Conservation (phyloP, 2,797 vertebrate genomes). For the Remorina albescens region DNA sequence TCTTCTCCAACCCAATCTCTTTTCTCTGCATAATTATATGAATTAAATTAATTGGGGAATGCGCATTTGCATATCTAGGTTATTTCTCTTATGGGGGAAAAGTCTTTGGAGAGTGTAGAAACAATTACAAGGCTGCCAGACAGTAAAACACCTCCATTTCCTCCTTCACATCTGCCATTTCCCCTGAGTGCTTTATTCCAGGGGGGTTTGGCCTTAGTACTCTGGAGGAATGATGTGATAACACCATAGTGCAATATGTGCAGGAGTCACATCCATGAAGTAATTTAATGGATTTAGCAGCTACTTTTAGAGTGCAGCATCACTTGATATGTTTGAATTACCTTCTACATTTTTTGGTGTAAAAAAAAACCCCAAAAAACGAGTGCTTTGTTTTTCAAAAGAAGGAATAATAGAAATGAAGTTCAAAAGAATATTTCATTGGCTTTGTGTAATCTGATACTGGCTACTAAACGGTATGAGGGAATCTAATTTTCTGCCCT, state of each 20-base stretch:
- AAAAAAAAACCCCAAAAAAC: too few relatives aligned
- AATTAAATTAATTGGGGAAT: slow-evolving; percentile 79
- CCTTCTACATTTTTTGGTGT: slow-evolving; percentile 42
- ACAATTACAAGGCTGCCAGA: slow-evolving; percentile 79
- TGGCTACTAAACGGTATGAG: slow-evolving; percentile 25
- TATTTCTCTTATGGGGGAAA: slow-evolving; percentile 70
- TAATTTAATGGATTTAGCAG: slow-evolving; percentile 69
- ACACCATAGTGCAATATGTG: slow-evolving; percentile 49
- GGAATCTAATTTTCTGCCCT: slow-evolving; percentile 39
- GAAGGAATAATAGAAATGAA: slow-evolving; percentile 42
- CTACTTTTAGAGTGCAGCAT: slow-evolving; percentile 25
- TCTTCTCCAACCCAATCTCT: slow-evolving; percentile 65
- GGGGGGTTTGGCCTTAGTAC: slow-evolving; percentile 58
- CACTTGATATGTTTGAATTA: slow-evolving; percentile 62
- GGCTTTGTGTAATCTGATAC: slow-evolving; percentile 42
- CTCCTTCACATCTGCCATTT: slow-evolving; percentile 32
- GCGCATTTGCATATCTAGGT: slow-evolving; percentile 77
- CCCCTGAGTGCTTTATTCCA: slow-evolving; percentile 48
- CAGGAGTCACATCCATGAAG: slow-evolving; percentile 58
- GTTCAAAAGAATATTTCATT: slow-evolving; percentile 48
- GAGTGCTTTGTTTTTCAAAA: slow-evolving; percentile 30
- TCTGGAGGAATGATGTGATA: slow-evolving; percentile 61
- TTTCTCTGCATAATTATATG: slow-evolving; percentile 79
- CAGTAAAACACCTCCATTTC: slow-evolving; percentile 64
- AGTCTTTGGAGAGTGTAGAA: slow-evolving; percentile 76